phyloP scores from a whole-genome alignment of 2,113 vertebrate species.

The Takifugu flavidus region DNA sequence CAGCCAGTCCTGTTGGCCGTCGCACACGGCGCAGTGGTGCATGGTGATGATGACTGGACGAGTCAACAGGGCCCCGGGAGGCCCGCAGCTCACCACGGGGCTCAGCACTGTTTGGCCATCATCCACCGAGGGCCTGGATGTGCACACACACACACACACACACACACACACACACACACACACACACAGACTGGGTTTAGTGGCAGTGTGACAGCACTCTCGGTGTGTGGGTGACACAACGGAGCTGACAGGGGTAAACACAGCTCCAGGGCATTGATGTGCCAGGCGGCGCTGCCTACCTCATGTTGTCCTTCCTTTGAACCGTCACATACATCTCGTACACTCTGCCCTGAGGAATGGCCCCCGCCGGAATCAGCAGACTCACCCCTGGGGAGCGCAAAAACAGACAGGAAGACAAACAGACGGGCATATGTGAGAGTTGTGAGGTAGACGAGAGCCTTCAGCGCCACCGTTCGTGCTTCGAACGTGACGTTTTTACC shows the following conservation, averaged over 20 bases:
- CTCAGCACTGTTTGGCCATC: constrained; percentile 91
- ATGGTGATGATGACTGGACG: constrained; percentile 91
- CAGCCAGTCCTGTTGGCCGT: constrained; percentile 92
- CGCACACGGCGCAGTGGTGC: constrained; percentile 91
- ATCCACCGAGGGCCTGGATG: constrained; percentile 84
- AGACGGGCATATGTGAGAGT: constrained; percentile 15
- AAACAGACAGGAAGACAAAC: constrained; percentile 21
- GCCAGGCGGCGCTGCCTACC: constrained; percentile 72
- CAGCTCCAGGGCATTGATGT: constrained; percentile 15
- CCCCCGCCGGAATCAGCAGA: constrained; percentile 93
- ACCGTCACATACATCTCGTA: constrained; percentile 99
- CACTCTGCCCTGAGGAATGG: constrained; percentile 93
- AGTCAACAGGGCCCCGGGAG: constrained; percentile 87
- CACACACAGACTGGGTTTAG: constrained; percentile 16
- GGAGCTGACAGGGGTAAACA: constrained; percentile 38
- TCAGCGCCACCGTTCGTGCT: neutral
- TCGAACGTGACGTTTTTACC: too few species aligned
- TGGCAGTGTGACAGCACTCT: constrained; percentile 30
- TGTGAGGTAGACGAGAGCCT: neutral
- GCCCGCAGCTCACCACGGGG: constrained; percentile 93
- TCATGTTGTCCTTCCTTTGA: constrained; percentile 96
- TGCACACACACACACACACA: constrained; percentile 16
- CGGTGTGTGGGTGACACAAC: constrained; percentile 6
- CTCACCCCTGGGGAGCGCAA: constrained; percentile 85
- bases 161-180: constrained; percentile 10